Base-by-base conservation (phyloP, 2,797 vertebrate genomes). In the Pangasius sanitwongsei region DNA sequence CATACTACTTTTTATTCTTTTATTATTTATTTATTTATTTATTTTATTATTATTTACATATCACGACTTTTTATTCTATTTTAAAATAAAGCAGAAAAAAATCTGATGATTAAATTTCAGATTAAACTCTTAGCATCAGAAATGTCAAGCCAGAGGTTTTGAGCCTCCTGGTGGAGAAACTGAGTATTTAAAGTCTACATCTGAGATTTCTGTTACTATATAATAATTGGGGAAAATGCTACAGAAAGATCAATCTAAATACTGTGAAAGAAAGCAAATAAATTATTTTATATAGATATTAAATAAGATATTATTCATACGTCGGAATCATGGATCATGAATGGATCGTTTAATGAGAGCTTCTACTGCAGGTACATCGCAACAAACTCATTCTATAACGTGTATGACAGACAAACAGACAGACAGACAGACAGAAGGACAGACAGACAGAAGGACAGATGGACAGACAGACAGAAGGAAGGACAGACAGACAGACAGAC, bases 101-200 rank as follows among this genome's bases (percentile, higher is more conserved):
- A 55, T 55, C 6, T 16, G 77, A 23, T 55, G n/a, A 15, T 7
- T 50, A 77, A 6, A 77, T 53, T 50, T 55, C 18, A 83, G 25
- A 16, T 83, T 25, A 20, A 28, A 61, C n/a, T 41, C 23, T 13
- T 34, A 37, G 57, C 53, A 41, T 31, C 9, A 25, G 53, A 59
- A 82, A 59, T 37, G 53, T 20, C 28, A 20, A 80, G 77, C n/a
- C 57, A 16, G 37, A n/a, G 23, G 4, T 63, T 48, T 41, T 88
- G 88, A 72, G 91, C 92, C 92, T 85, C 87, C 90, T 93, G 82
- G 82, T 90, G 91, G 91, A 86, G 6, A 90, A 86, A 85, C 23
- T 63, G 15, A 77, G 86, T 8, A 87, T 61, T 65, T 44, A 16
- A 16, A 18, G 9, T 83, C 34, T 82, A 82, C 0, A 37, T 13